A percentile compares a stretch with the other conserved stretches of the same genome.
Conservation (phyloP, 2,797 vertebrate genomes). For the Poecilia picta region DNA sequence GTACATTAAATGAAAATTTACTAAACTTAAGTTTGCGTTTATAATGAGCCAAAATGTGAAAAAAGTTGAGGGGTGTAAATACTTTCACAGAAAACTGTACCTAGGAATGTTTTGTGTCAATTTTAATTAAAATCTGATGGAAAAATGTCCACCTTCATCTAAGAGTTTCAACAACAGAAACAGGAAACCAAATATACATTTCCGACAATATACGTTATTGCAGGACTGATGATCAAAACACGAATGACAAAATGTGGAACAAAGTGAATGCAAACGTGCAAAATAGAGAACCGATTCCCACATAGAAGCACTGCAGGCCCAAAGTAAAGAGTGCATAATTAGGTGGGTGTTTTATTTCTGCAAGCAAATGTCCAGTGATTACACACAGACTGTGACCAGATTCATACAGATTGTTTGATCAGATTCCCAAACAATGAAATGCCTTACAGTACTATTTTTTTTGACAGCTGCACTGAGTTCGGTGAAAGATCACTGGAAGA, state of each 20-base stretch:
- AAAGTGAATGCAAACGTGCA: constrained; percentile 26
- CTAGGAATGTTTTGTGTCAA: neutral
- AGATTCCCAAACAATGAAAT: constrained; percentile 9
- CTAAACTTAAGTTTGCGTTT: neutral
- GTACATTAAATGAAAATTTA: neutral
- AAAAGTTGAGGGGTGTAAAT: neutral
- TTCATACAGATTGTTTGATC: neutral
- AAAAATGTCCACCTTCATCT: neutral
- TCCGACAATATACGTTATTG: neutral
- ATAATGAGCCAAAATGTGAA: neutral
- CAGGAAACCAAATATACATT: constrained; percentile 1
- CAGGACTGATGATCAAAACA: neutral
- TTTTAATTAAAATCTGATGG: neutral
- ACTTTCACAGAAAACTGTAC: neutral
- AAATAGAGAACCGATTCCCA: constrained; percentile 6
- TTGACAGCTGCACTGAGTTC: neutral
- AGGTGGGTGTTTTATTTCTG: neutral
- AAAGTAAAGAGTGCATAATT: neutral
- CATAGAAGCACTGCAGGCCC: neutral
- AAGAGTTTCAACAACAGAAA: neutral
- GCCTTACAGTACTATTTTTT: neutral
- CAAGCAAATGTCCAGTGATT: constrained; percentile 18
- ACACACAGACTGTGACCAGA: neutral
- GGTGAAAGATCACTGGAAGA: constrained; percentile 21
- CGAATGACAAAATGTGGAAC: neutral